Conservation (phyloP, 2,888 invertebrate species). For the Nymphalis urticae region DNA sequence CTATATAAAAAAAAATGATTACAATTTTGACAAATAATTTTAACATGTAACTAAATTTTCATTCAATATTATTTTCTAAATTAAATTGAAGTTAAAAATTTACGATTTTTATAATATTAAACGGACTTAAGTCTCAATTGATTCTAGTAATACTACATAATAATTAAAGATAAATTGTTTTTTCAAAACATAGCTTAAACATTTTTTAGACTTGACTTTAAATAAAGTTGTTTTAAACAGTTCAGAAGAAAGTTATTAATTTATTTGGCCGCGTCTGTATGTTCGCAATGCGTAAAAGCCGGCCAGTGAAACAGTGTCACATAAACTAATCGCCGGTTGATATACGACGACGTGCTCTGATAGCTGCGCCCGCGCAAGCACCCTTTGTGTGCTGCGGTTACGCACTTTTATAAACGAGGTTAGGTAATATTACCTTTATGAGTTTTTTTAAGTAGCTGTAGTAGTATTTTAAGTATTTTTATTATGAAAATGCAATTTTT, state of each 20-base stretch:
- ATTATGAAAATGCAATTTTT: background rate
- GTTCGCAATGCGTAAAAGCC: background rate
- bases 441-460: conserved; percentile 8
- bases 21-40: no score
- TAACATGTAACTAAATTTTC: no score
- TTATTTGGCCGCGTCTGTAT: conserved; percentile 7
- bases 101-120: no score
- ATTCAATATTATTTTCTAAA: no score
- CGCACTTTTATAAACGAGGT: conserved; percentile 27
- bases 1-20: no score
- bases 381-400: conserved; percentile 51
- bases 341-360: conserved; percentile 54
- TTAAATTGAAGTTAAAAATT: no score
- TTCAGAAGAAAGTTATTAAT: background rate
- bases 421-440: conserved; percentile 12
- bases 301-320: conserved; percentile 44
- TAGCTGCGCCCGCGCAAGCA: conserved; percentile 49
- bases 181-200: no score
- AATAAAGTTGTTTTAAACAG: no score
- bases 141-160: no score
- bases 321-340: conserved; percentile 65
- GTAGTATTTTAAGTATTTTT: background rate
- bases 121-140: no score
- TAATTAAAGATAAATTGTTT: no score
- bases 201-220: no score